Percentiles rank a stretch among this genome's conserved stretches.
Conservation (phyloP, 1,140 invertebrate genomes). For the Drosophila lini region DNA sequence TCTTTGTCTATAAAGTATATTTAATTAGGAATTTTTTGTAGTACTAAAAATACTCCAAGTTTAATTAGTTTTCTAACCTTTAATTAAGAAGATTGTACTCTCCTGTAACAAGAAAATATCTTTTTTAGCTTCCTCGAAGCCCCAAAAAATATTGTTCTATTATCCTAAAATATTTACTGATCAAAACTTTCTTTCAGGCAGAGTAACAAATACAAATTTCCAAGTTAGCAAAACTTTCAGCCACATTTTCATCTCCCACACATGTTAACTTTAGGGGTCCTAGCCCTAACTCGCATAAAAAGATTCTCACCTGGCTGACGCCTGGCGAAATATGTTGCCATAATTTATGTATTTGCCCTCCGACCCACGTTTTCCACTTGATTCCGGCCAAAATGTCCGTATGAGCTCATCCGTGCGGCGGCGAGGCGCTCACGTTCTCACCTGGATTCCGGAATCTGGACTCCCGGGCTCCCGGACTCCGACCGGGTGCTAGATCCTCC, state of each 20-base stretch:
- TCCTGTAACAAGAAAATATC: neutral
- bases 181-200: neutral
- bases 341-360: conserved; percentile 46
- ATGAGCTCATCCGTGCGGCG: conserved; percentile 28
- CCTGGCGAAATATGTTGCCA: conserved; percentile 38
- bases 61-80: neutral
- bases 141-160: neutral
- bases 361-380: conserved; percentile 3
- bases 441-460: conserved; percentile 8
- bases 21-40: too few relatives aligned
- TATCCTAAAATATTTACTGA: conserved; percentile 1
- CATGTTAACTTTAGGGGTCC: conserved; percentile 2
- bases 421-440: conserved; percentile 25
- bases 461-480: neutral
- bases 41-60: too few relatives aligned
- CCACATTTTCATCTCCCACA: conserved; percentile 4
- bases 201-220: neutral
- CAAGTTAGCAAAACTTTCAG: neutral
- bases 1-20: too few relatives aligned
- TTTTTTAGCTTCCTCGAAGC: neutral
- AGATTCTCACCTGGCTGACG: conserved; percentile 12
- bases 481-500: neutral
- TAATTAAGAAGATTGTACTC: neutral
- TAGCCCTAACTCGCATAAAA: neutral
- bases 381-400: conserved; percentile 26